Evolutionary conservation across 1,140 invertebrate genomes (phyloP).

Genomic region (Meloidogyne floridensis): DNA sequence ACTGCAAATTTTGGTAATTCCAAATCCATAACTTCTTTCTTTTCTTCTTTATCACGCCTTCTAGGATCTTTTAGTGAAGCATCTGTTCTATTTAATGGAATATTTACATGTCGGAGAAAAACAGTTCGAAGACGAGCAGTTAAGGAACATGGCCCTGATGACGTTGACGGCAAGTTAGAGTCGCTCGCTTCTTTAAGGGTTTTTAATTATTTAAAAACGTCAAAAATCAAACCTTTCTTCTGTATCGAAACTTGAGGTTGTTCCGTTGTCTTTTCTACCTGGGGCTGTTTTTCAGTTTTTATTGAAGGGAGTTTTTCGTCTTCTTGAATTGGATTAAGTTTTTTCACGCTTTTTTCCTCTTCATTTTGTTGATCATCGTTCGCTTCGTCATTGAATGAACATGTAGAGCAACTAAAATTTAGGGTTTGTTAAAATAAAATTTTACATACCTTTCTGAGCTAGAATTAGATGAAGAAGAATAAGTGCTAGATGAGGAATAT

Average conservation of each 20-base stretch:
- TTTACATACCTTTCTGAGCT: neutral
- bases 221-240: neutral
- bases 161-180: neutral
- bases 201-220: neutral
- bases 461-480: neutral
- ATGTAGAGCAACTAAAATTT: slow-evolving; percentile 1
- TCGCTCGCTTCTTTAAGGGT: neutral
- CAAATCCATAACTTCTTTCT: neutral
- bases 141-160: neutral
- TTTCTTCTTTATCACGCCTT: neutral
- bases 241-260: neutral
- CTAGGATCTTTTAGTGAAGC: neutral
- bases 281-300: neutral
- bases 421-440: neutral
- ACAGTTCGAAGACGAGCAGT: neutral
- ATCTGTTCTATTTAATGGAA: neutral
- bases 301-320: neutral
- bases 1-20: neutral
- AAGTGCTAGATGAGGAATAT: slow-evolving; percentile 5
- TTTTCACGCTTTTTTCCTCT: neutral
- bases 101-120: slow-evolving; percentile 4
- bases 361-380: neutral
- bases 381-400: slow-evolving; percentile 2
- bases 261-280: neutral
- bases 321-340: neutral